A percentile compares a stretch with the other conserved stretches of the same genome.
Conservation (phyloP, 2,797 vertebrate species). For the Esox lucius region DNA sequence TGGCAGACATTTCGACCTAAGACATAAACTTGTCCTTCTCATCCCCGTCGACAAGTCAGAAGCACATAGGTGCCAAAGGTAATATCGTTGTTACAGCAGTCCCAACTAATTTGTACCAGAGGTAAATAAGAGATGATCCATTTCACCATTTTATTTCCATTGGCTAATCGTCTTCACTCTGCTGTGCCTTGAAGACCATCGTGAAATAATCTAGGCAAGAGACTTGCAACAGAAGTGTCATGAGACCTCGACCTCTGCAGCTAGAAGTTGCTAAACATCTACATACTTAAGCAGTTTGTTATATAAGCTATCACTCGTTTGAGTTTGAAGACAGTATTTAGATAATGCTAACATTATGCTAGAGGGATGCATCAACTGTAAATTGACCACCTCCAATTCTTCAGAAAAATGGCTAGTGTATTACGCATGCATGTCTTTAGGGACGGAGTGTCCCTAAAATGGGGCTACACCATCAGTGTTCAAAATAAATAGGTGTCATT, state of each 20-base stretch:
- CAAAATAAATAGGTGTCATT: slow-evolving; percentile 27
- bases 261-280: background rate
- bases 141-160: slow-evolving; percentile 38
- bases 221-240: slow-evolving; percentile 37
- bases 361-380: background rate
- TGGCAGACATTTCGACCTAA: slow-evolving; percentile 39
- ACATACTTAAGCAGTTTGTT: background rate
- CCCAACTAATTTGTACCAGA: background rate
- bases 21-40: background rate
- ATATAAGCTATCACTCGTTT: background rate
- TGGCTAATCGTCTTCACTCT: slow-evolving; percentile 44
- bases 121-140: slow-evolving; percentile 33
- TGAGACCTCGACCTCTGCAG: slow-evolving; percentile 9
- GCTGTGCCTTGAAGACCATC: slow-evolving; percentile 13
- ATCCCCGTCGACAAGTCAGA: background rate
- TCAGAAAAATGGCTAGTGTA: slow-evolving; percentile 19
- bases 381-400: background rate
- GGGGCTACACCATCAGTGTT: slow-evolving; percentile 44
- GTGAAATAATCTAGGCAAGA: slow-evolving; percentile 47
- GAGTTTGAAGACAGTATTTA: background rate
- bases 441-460: slow-evolving; percentile 46
- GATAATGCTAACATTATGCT: background rate
- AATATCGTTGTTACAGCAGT: slow-evolving; percentile 29
- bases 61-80: background rate
- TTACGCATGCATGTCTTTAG: slow-evolving; percentile 49